Evolutionary conservation across 2,113 vertebrate genomes (phyloP), one percentile per base, ranked within the genome.

Genomic region (Hucho hucho): DNA sequence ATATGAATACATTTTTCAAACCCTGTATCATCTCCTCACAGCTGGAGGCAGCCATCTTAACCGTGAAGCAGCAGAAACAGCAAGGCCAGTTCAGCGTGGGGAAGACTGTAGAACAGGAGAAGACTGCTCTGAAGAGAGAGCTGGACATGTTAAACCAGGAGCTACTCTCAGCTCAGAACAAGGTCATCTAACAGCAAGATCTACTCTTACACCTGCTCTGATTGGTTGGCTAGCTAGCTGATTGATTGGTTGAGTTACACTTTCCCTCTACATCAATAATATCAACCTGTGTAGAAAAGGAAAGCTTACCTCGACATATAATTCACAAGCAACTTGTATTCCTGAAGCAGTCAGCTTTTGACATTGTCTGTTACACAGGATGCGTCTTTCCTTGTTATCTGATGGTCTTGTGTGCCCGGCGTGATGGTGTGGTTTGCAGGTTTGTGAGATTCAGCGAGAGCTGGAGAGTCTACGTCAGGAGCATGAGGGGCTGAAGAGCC

Each of bases 101-200:
- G 79, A 95, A 93, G 85, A 87, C 88, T 64, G 81, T 93, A 71
- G 96, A 98, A 58, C 95, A 96, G 79, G 96, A 98, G 86, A 97
- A 96, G 59, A 49, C 90, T 66, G 88, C 88, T 49, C 81, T 98
- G 73, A 97, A 94, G 84, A 92, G 92, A 32, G 95, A 98, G 59
- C 93, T 96, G 14, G 93, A 96, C 4, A 89, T 91, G 81, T 88
- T 94, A 28, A 95, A 95, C 69, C 93, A 90, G 76, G 93, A 97
- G 71, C 18, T 88, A 74, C 76, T 89, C 0, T 89, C 89, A 61
- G 81, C 91, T 0, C 89, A 89, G 46, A 90, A 83, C 66, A 95
- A 94, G 94, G 96, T 97, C 47, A 24, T 4, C 1, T 49, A 4
- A 49, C 13, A 16, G 47, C 14, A 49, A 4, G 14, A 11, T 4